These are phyloP conservation scores for Mythimna ferrago DNA, from an alignment of 2,888 invertebrate species.

Conservation along the genomic window DNA sequence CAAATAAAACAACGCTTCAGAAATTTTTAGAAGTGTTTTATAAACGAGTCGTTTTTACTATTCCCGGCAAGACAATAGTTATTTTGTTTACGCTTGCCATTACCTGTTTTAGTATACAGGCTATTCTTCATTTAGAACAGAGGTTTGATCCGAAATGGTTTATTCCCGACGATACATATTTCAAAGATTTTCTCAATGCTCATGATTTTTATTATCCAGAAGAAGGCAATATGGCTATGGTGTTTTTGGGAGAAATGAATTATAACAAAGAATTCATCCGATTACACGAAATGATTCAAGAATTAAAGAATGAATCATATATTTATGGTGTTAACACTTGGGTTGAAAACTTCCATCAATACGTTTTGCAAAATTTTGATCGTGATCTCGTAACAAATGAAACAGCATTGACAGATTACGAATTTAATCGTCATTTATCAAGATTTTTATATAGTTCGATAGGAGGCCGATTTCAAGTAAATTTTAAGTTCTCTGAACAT, in stretches of 20 bases:
- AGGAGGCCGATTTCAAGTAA: conserved; percentile 93
- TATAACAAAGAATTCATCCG: conserved; percentile 91
- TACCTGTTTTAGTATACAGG: conserved; percentile 91
- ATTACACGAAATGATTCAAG: conserved; percentile 89
- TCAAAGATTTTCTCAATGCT: conserved; percentile 91
- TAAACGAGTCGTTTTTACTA: conserved; percentile 92
- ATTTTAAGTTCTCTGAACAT: conserved; percentile 91
- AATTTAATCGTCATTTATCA: conserved; percentile 92
- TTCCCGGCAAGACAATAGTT: conserved; percentile 92
- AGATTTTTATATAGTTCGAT: conserved; percentile 93
- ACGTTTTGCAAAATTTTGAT: conserved; percentile 90
- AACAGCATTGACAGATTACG: conserved; percentile 83
- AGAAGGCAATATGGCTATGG: conserved; percentile 91
- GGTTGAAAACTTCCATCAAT: conserved; percentile 92
- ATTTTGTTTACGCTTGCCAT: conserved; percentile 91
- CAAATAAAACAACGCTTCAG: conserved; percentile 91
- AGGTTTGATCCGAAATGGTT: conserved; percentile 96
- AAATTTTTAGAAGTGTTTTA: conserved; percentile 91
- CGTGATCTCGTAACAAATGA: conserved; percentile 85
- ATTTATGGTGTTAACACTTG: conserved; percentile 91
- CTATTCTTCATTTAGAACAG: conserved; percentile 92
- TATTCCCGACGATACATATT: conserved; percentile 93
- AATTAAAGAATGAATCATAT: conserved; percentile 88
- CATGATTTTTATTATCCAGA: conserved; percentile 92
- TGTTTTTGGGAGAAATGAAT: conserved; percentile 93